These are phyloP conservation scores for Nymphalis urticae DNA, from an alignment of 2,888 invertebrate species.

Conservation along the genomic window DNA sequence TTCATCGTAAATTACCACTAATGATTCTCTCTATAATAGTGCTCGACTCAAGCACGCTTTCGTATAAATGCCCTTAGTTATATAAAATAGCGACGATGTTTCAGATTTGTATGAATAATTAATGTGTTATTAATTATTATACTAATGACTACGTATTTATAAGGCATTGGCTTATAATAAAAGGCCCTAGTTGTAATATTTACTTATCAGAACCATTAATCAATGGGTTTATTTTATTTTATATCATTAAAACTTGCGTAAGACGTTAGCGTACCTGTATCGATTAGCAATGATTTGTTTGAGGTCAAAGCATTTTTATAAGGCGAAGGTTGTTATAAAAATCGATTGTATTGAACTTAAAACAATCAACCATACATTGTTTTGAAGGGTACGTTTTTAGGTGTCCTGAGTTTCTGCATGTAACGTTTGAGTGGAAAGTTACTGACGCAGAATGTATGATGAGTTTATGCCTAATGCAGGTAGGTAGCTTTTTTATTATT, in stretches of 20 bases:
- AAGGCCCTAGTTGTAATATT: not conserved
- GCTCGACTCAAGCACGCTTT: too few species aligned
- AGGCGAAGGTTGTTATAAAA: not conserved
- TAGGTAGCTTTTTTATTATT: too few species aligned
- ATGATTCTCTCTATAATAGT: too few species aligned
- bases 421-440: too few species aligned
- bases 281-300: not conserved
- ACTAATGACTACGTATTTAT: not conserved
- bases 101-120: not conserved
- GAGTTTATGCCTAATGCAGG: too few species aligned
- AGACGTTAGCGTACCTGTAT: not conserved
- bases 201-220: not conserved
- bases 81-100: not conserved
- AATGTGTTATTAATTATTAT: not conserved
- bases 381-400: too few species aligned
- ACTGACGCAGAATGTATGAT: too few species aligned
- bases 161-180: not conserved
- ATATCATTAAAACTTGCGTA: slow-evolving; percentile 3
- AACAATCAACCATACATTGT: too few species aligned
- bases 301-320: not conserved
- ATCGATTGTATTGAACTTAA: too few species aligned
- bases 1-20: too few species aligned
- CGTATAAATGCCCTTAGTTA: not conserved
- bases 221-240: not conserved
- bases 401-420: too few species aligned